A percentile compares a stretch with the other conserved stretches of the same genome.
Conservation (phyloP, 2,113 vertebrate species). For the Crypturellus undulatus region DNA sequence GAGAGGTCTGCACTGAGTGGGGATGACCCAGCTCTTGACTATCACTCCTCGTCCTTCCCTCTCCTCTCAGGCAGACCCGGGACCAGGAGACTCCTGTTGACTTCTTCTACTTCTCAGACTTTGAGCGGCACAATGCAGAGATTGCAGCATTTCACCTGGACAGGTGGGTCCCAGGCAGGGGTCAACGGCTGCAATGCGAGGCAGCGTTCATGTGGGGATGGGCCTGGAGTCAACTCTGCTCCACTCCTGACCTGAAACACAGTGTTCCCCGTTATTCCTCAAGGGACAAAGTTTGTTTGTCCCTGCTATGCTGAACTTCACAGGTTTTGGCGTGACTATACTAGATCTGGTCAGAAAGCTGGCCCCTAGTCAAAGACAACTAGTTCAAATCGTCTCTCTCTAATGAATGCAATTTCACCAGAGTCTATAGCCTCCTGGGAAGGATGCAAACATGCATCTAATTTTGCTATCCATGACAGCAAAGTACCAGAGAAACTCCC, state of each 20-base stretch:
- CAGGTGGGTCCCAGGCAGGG: constrained; percentile 69
- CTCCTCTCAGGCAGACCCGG: constrained; percentile 79
- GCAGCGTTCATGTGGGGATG: background rate
- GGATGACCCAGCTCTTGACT: background rate
- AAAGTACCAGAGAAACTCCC: background rate
- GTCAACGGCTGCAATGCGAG: too few relatives aligned
- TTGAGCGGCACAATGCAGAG: constrained; percentile 89
- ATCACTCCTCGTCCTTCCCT: accelerated
- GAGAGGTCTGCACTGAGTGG: background rate
- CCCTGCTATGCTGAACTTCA: background rate
- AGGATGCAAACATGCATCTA: background rate
- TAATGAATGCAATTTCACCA: background rate
- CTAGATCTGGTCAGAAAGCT: background rate
- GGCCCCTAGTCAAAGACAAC: background rate
- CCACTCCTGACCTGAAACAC: background rate
- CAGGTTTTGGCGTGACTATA: background rate
- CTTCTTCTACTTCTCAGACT: constrained; percentile 91
- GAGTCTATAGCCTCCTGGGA: background rate
- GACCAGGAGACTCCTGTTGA: constrained; percentile 85
- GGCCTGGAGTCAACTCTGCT: background rate
- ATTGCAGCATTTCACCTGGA: constrained; percentile 88
- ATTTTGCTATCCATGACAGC: background rate
- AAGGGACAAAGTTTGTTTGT: background rate
- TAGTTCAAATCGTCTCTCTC: background rate
- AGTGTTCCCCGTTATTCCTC: background rate